Conservation (phyloP, 2,888 invertebrate genomes). For the Sylvicola cinctus region DNA sequence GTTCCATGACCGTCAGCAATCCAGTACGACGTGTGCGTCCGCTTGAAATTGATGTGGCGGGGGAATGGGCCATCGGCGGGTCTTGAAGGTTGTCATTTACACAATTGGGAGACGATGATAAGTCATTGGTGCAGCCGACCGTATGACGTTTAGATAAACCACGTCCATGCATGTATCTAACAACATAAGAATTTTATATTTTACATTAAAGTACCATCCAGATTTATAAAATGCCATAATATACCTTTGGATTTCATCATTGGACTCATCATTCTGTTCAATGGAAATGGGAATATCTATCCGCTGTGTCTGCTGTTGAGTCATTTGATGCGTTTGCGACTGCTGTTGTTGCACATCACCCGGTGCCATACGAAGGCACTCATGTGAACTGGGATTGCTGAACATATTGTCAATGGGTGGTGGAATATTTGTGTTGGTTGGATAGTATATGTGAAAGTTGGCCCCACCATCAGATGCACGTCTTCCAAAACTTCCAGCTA, state of each 20-base stretch:
- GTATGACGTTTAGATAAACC: constrained; percentile 61
- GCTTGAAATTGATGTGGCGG: constrained; percentile 13
- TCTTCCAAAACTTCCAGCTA: constrained; percentile 64
- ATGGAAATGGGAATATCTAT: constrained; percentile 1
- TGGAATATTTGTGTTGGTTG: constrained; percentile 22
- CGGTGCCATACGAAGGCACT: constrained; percentile 4
- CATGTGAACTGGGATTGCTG: constrained; percentile 4
- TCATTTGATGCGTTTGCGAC: neutral
- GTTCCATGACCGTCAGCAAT: constrained; percentile 65
- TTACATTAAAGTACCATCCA: too few species aligned
- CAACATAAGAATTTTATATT: constrained; percentile 1
- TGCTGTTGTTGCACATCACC: neutral
- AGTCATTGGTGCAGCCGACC: constrained; percentile 53
- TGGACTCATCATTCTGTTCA: constrained; percentile 17
- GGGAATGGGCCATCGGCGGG: constrained; percentile 20
- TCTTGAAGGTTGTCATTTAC: constrained; percentile 23
- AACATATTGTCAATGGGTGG: constrained; percentile 18
- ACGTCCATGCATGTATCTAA: constrained; percentile 55
- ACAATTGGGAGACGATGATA: constrained; percentile 17
- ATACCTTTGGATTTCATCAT: constrained; percentile 24
- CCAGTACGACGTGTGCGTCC: constrained; percentile 62
- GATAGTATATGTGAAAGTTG: constrained; percentile 58
- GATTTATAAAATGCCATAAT: neutral
- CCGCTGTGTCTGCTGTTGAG: neutral
- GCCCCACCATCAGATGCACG: constrained; percentile 93